These are phyloP conservation scores for Drosophila mojavensis DNA, from an alignment of 1,140 invertebrate genomes.

Conservation along the genomic window DNA sequence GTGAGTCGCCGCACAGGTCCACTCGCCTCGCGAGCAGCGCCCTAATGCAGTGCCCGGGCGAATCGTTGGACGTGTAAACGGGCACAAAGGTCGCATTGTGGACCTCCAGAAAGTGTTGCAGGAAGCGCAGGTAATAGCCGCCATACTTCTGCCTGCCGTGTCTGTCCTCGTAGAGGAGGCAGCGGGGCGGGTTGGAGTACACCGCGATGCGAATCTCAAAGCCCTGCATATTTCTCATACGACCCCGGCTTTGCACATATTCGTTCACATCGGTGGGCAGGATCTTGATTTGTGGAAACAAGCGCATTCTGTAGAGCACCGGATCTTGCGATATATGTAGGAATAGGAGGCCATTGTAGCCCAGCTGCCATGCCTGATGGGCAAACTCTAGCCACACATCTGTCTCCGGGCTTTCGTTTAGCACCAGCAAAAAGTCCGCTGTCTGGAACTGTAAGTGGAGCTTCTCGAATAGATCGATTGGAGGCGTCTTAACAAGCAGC, in stretches of 20 bases:
- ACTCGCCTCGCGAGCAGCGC: conserved; percentile 29
- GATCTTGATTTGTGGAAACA: conserved; percentile 39
- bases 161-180: conserved; percentile 34
- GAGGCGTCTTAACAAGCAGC: conserved; percentile 30
- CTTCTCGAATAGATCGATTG: conserved; percentile 12
- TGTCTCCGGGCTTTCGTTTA: background rate
- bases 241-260: background rate
- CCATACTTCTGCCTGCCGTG: conserved; percentile 29
- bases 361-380: conserved; percentile 21
- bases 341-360: conserved; percentile 47
- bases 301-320: conserved; percentile 38
- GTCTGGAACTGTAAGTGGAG: conserved; percentile 41
- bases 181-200: conserved; percentile 54
- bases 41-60: conserved; percentile 47
- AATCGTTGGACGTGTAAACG: conserved; percentile 26
- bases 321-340: background rate
- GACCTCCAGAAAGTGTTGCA: conserved; percentile 32
- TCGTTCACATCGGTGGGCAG: conserved; percentile 1
- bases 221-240: conserved; percentile 27
- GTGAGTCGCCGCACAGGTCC: conserved; percentile 58
- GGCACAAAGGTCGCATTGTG: conserved; percentile 58
- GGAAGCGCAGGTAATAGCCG: conserved; percentile 57
- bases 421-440: conserved; percentile 46
- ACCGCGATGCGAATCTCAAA: conserved; percentile 44
- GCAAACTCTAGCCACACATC: conserved; percentile 38